Base-by-base conservation (phyloP, 2,888 invertebrate genomes). In the Calliphora vomitoria region DNA sequence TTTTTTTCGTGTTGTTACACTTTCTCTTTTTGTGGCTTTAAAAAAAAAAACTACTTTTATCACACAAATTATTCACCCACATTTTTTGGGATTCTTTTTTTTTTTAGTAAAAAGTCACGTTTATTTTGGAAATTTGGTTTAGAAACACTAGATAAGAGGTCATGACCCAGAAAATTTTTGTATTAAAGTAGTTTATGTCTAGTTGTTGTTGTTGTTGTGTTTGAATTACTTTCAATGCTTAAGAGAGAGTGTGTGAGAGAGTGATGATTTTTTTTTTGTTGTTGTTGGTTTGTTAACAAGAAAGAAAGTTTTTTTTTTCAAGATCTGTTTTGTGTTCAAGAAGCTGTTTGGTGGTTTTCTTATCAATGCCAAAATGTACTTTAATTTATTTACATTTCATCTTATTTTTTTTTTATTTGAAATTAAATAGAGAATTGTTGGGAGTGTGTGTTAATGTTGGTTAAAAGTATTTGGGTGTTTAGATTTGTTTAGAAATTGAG, bases 1-100 rank as follows among this genome's bases (percentile, higher is more conserved):
- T 25, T 69, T 64, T 69, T 55, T 13, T 44, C 68, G 25, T 60
- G 74, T 85, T 90, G 90, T 89, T 89, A 90, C 86, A 90, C 90
- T 90, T 90, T 91, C 90, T 90, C 90, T 35, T 60, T 58, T 11
- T 62, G 62, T 31, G 64, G 64, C 25, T 25, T 55, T 38, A 35
- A 60, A 4, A 47, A 25, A 44, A 55, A 66, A 60, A 53, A 60
- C 50, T 20, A 58, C 31, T 38, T 38, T 50, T 72, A 10, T 66
- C 35, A 18, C 10, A 38, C 31, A 58, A 69, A 68, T 41, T 68
- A 38, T 85, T 71, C 88, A 80, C 78, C 85, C 87, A 82, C 81
- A 69, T 76, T 80, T 75, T 31, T 2, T 20, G 18, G 13, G 10
- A 44, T 35, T 44, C 18, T 72, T 72, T 64, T 71, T 72, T 64